Evolutionary conservation across 2,113 vertebrate species (phyloP), one percentile per base, ranked within the genome.

Genomic region (Nothobranchius kuhntae): DNA sequence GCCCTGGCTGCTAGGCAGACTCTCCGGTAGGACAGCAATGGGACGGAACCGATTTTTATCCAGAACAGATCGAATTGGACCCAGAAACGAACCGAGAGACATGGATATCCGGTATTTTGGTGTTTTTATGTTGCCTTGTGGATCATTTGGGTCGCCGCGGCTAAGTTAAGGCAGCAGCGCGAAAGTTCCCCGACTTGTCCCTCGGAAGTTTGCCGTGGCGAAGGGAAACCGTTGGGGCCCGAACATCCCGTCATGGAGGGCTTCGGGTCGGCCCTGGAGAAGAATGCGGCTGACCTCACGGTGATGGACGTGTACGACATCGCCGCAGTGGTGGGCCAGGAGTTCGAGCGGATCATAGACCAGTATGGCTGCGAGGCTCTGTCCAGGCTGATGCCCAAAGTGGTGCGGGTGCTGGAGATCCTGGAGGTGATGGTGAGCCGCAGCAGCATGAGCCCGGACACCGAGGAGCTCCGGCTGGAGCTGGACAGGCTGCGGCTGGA

Each of bases 301-400:
- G 97, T 98, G 57, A 98, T 97, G 95, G 96, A 99, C 86, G 96
- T 99, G 67, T 99, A 99, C 75, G 96, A 98, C 85, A 97, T 99
- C 81, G 97, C 97, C 53, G 95, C 97, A 46, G 92, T 95, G 68
- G 96, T 99, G 89, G 97, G 96, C 66, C 96, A 98, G 84, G 97
- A 99, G 94, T 98, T 99, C 78, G 97, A 99, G 93, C 92, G 96
- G 62, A 95, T 99, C 75, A 97, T 98, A 52, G 97, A 98, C 53
- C 95, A 95, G 89, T 94, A 97, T 83, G 97, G 97, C 86, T 97
- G 96, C 89, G 96, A 98, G 91, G 93, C 95, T 77, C 93, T 98
- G 84, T 94, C 95, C 65, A 84, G 95, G 45, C 95, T 99, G 11
- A 96, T 99, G 96, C 97, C 97, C 88, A 96, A 97, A 85, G 97